Evolutionary conservation across 2,113 vertebrate genomes (phyloP), one percentile per base, ranked within the genome.

Genomic region (Dipodomys spectabilis): DNA sequence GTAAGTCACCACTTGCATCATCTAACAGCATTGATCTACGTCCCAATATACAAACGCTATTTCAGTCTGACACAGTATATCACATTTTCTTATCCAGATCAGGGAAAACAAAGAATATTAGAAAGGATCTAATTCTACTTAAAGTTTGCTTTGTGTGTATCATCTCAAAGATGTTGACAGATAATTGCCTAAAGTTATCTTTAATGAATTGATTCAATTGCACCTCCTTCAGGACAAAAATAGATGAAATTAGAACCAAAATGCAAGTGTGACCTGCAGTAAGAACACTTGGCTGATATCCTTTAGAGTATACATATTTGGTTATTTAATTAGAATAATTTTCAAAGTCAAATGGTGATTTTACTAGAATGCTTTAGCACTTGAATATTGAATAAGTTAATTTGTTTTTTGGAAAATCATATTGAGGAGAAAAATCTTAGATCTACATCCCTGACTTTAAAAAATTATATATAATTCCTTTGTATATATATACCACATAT

Each of bases 331-430:
- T 73, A 89, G 2, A 7, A 77, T 67, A 49, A 67, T 44, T 45
- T 92, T 89, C 22, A 74, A 23, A 93, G 67, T 73, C 7, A 82
- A 83, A 19, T 91, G 69, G 86, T 15, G 22, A 75, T 73, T 89
- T 23, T 39, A 65, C 18, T 64, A 2, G 45, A 8, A 85, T 7
- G 2, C 20, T 73, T 93, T 81, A 86, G 3, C 16, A 75, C 71
- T 85, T 91, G 30, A 92, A 78, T 71, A 72, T 85, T 91, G 30
- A 92, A 78, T 71, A 72, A 71, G 32, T 53, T 71, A 73, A 65
- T 53, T 65, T 27, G 44, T 77, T 88, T 92, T 87, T 68, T 71
- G 22, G 7, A 71, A 95, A 92, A 69, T 49, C 2, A 57, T 72
- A 39, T 12, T 19, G 5, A 60, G 20, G 11, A 67, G 11, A 67